Evolutionary conservation across 2,888 invertebrate genomes (phyloP).

Genomic region (Spodoptera picta): DNA sequence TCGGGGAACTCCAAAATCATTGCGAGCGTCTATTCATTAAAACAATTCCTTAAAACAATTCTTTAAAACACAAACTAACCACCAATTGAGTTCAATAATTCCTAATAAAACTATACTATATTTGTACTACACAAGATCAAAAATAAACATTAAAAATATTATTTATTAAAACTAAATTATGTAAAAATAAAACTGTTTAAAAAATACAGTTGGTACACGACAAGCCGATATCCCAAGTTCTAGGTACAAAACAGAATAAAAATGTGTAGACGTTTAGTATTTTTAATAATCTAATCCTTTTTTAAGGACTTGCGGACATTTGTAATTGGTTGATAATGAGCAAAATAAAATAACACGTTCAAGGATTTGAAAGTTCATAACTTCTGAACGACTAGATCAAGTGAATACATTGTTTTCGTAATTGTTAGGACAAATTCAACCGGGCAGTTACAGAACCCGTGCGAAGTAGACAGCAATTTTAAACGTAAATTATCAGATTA

Average conservation of each 20-base stretch:
- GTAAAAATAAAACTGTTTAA: slow-evolving; percentile 20
- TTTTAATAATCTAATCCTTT: not conserved
- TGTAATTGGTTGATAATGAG: too few relatives aligned
- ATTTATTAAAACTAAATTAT: slow-evolving; percentile 56
- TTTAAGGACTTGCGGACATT: too few relatives aligned
- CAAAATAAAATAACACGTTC: too few relatives aligned
- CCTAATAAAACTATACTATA: slow-evolving; percentile 37
- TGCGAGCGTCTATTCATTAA: slow-evolving; percentile 1
- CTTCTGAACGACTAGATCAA: too few relatives aligned
- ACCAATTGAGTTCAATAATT: slow-evolving; percentile 6
- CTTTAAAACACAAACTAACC: not conserved
- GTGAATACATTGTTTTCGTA: too few relatives aligned
- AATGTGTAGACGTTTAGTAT: not conserved
- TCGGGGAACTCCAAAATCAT: slow-evolving; percentile 13
- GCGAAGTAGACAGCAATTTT: too few relatives aligned
- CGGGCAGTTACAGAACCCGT: too few relatives aligned
- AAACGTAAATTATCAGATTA: too few relatives aligned
- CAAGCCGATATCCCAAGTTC: slow-evolving; percentile 5
- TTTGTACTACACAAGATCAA: slow-evolving; percentile 56
- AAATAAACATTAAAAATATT: slow-evolving; percentile 17
- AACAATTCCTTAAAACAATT: not conserved
- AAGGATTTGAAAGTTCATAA: too few relatives aligned
- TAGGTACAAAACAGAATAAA: slow-evolving; percentile 1
- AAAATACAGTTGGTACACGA: slow-evolving; percentile 31
- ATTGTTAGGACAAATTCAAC: too few relatives aligned